Conservation (phyloP, 2,113 vertebrate genomes). For the Oxyura jamaicensis region DNA sequence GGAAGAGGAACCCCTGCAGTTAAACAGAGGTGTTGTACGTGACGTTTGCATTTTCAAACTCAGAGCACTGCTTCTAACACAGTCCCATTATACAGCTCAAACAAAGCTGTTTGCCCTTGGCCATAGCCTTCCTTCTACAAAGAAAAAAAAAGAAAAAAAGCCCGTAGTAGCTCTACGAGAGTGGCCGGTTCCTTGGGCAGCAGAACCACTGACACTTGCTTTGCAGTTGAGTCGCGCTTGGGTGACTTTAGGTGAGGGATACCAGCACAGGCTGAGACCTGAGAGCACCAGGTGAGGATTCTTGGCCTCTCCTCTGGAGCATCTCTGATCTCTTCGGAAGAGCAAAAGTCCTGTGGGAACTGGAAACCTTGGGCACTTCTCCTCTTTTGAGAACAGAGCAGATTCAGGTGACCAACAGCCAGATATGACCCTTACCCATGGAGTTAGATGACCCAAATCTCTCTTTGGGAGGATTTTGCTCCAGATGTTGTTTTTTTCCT, state of each 20-base stretch:
- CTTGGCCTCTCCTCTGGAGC: neutral
- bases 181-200: neutral
- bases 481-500: neutral
- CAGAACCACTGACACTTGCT: neutral
- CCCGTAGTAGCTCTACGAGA: neutral
- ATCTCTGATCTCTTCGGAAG: neutral
- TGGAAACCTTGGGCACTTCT: neutral
- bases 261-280: neutral
- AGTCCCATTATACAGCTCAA: neutral
- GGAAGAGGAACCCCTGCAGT: slow-evolving; percentile 81
- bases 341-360: neutral
- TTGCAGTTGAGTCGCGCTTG: neutral
- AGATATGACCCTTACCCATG: neutral
- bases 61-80: neutral
- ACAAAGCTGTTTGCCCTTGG: neutral
- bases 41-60: slow-evolving; percentile 6
- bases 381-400: neutral
- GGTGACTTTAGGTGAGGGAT: neutral
- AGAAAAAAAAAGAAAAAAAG: neutral
- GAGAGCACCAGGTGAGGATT: neutral
- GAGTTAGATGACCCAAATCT: neutral
- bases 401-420: neutral
- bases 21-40: slow-evolving; percentile 89
- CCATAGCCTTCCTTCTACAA: neutral
- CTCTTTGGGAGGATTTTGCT: neutral